These are phyloP conservation scores for Bombus cullumanus DNA, from an alignment of 1,140 invertebrate genomes.

Conservation along the genomic window DNA sequence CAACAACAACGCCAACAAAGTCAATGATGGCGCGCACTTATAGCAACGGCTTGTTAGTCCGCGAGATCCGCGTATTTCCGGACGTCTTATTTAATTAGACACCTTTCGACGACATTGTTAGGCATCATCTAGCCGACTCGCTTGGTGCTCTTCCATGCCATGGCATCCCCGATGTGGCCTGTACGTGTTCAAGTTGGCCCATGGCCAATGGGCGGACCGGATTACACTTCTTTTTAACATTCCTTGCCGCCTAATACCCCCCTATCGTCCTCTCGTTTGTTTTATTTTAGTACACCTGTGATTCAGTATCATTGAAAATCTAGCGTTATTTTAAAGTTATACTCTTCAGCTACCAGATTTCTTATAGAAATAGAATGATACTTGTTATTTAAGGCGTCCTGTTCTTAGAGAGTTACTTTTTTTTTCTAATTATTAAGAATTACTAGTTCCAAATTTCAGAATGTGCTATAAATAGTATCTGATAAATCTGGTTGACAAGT, in stretches of 20 bases:
- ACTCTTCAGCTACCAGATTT: too few relatives aligned
- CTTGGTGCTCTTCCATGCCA: slow-evolving; percentile 62
- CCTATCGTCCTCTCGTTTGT: background rate
- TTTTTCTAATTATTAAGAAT: too few relatives aligned
- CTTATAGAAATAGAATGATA: too few relatives aligned
- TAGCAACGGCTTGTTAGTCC: slow-evolving; percentile 76
- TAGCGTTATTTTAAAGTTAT: too few relatives aligned
- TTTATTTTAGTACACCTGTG: background rate
- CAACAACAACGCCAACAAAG: slow-evolving; percentile 65
- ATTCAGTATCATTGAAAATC: too few relatives aligned
- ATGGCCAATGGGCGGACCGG: slow-evolving; percentile 70
- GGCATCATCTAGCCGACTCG: slow-evolving; percentile 68
- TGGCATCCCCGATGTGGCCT: slow-evolving; percentile 41
- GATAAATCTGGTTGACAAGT: too few relatives aligned
- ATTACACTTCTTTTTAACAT: slow-evolving; percentile 70
- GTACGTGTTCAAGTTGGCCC: slow-evolving; percentile 80
- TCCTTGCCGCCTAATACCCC: background rate
- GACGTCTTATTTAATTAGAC: slow-evolving; percentile 82
- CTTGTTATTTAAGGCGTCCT: too few relatives aligned
- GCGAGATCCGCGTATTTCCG: slow-evolving; percentile 68
- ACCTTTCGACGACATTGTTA: slow-evolving; percentile 80
- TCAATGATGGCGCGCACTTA: slow-evolving; percentile 60
- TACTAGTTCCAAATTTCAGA: too few relatives aligned
- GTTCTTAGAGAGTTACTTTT: too few relatives aligned
- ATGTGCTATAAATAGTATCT: too few relatives aligned